phyloP scores from a whole-genome alignment of 2,113 vertebrate genomes.

The Nothobranchius kuhntae region DNA sequence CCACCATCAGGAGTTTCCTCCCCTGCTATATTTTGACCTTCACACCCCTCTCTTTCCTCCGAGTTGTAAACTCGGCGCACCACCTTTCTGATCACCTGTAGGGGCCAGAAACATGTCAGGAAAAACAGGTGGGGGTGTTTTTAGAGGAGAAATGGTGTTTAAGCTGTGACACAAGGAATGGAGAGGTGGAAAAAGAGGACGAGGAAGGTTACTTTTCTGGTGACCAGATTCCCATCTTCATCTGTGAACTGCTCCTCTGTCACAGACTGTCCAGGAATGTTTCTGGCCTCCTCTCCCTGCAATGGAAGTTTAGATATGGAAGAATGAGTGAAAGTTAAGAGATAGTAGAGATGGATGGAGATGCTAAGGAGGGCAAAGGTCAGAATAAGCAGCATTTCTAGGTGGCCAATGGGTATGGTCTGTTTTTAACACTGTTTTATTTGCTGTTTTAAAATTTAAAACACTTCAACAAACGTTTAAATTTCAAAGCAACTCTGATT shows the following conservation, averaged over 20 bases:
- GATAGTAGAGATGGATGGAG: too few relatives aligned
- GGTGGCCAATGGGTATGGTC: too few relatives aligned
- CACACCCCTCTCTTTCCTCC: conserved; percentile 73
- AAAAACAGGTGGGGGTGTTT: conserved; percentile 15
- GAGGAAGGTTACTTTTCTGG: conserved; percentile 92
- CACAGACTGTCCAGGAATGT: conserved; percentile 93
- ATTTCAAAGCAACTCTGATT: too few relatives aligned
- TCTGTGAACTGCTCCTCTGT: conserved; percentile 96
- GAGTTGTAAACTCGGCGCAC: conserved; percentile 85
- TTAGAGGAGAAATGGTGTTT: not conserved
- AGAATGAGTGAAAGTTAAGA: conserved; percentile 1
- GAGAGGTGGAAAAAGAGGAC: conserved; percentile 16
- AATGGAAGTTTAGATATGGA: conserved; percentile 24
- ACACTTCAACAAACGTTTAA: too few relatives aligned
- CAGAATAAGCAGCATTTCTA: too few relatives aligned
- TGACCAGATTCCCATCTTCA: conserved; percentile 96
- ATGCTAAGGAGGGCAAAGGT: not conserved
- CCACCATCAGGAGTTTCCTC: conserved; percentile 21
- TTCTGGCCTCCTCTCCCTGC: conserved; percentile 95
- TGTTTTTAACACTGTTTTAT: too few relatives aligned
- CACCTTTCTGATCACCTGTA: conserved; percentile 97
- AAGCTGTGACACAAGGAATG: not conserved
- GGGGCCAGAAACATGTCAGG: conserved; percentile 51
- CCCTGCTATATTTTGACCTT: conserved; percentile 26
- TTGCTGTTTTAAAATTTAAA: too few relatives aligned